Evolutionary conservation across 2,888 invertebrate species (phyloP).

Genomic region (Diploptera punctata): DNA sequence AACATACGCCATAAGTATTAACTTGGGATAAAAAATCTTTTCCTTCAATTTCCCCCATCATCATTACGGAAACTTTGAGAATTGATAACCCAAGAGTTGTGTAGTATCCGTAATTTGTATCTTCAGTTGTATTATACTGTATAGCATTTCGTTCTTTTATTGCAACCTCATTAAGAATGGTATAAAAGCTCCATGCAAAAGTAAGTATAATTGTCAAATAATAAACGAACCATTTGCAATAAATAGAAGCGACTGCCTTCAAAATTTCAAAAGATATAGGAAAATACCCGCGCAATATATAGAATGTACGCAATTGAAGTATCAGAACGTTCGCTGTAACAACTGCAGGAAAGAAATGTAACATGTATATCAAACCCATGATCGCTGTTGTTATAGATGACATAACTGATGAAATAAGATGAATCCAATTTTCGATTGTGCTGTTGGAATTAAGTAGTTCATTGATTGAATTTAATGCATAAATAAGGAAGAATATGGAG

Average conservation of each 20-base stretch:
- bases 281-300: no score
- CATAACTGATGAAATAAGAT: no score
- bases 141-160: no score
- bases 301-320: not conserved
- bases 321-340: no score
- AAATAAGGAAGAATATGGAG: no score
- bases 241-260: slow-evolving; percentile 1
- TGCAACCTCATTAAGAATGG: not conserved
- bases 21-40: not conserved
- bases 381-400: no score
- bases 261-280: slow-evolving; percentile 8
- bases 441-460: no score
- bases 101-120: not conserved
- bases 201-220: not conserved
- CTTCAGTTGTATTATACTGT: not conserved
- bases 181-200: slow-evolving; percentile 6
- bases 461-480: no score
- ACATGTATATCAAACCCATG: no score
- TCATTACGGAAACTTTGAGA: slow-evolving; percentile 1
- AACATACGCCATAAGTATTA: no score
- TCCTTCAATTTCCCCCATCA: slow-evolving; percentile 13
- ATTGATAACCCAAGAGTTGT: not conserved
- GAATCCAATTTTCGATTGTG: no score
- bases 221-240: not conserved
- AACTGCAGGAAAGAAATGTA: no score